phyloP scores from a whole-genome alignment of 2,888 invertebrate genomes.

The Galeruca laticollis region DNA sequence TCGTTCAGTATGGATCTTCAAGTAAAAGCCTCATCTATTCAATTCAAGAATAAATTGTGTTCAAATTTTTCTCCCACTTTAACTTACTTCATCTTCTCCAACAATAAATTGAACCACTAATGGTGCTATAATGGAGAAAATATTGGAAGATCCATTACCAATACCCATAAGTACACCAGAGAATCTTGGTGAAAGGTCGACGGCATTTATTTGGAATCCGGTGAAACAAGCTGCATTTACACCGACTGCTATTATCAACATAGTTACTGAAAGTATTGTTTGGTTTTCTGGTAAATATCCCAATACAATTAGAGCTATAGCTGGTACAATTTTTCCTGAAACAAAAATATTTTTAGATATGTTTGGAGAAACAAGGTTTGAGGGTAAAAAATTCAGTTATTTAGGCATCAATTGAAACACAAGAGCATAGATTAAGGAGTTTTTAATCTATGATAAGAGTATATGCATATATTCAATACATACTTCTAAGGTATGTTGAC shows the following conservation, averaged over 20 bases:
- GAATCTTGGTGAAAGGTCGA: conserved; percentile 87
- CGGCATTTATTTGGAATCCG: conserved; percentile 84
- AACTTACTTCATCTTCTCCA: conserved; percentile 73
- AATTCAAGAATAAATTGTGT: too few relatives aligned
- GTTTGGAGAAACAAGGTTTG: neutral
- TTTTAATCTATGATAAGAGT: too few relatives aligned
- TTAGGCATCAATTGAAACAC: too few relatives aligned
- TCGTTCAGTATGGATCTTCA: too few relatives aligned
- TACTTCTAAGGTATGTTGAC: too few relatives aligned
- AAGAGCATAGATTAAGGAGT: too few relatives aligned
- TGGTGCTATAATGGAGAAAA: conserved; percentile 85
- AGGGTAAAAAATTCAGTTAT: neutral
- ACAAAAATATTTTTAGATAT: conserved; percentile 54
- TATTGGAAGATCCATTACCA: conserved; percentile 83
- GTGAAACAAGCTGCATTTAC: conserved; percentile 81
- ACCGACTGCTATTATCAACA: conserved; percentile 80
- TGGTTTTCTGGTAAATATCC: conserved; percentile 51
- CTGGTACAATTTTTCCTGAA: conserved; percentile 63
- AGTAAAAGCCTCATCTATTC: too few relatives aligned
- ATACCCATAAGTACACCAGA: conserved; percentile 89
- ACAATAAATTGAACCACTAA: conserved; percentile 78
- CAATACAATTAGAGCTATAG: conserved; percentile 51
- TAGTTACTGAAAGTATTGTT: conserved; percentile 70
- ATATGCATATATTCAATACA: too few relatives aligned
- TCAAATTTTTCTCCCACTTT: neutral